Conservation (phyloP, 37 sponge, comb jelly and placozoan genomes). For the Chondrosia reniformis region DNA sequence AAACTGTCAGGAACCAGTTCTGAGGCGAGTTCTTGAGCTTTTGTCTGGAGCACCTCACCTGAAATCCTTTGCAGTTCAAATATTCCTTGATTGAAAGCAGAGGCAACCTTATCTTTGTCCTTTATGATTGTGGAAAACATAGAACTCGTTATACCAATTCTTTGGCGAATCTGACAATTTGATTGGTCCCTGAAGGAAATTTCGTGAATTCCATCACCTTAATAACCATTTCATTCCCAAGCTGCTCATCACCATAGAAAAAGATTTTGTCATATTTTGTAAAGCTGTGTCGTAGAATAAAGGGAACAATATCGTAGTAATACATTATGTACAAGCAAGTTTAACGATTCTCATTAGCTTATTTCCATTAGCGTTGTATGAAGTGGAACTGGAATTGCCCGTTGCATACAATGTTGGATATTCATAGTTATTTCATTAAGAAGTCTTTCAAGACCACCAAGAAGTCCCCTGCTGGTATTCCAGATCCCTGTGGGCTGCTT, state of each 20-base stretch:
- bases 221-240: too few relatives aligned
- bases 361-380: neutral
- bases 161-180: neutral
- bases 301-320: neutral
- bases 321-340: neutral
- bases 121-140: neutral
- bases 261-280: too few relatives aligned
- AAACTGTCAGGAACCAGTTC: conserved; percentile 12
- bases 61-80: neutral
- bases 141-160: neutral
- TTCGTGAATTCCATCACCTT: too few relatives aligned
- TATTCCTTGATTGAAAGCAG: neutral
- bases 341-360: too few relatives aligned
- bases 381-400: neutral
- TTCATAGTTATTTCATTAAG: neutral
- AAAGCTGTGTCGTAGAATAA: too few relatives aligned
- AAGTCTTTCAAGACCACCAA: neutral
- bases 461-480: neutral
- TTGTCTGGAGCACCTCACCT: conserved; percentile 1
- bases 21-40: conserved; percentile 19
- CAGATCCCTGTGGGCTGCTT: neutral
- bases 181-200: too few relatives aligned
- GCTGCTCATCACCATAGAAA: too few relatives aligned
- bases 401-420: neutral
- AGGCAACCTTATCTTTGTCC: neutral